Base-by-base conservation (phyloP, 2,888 invertebrate genomes). In the Rhimphoctona megacephalus region DNA sequence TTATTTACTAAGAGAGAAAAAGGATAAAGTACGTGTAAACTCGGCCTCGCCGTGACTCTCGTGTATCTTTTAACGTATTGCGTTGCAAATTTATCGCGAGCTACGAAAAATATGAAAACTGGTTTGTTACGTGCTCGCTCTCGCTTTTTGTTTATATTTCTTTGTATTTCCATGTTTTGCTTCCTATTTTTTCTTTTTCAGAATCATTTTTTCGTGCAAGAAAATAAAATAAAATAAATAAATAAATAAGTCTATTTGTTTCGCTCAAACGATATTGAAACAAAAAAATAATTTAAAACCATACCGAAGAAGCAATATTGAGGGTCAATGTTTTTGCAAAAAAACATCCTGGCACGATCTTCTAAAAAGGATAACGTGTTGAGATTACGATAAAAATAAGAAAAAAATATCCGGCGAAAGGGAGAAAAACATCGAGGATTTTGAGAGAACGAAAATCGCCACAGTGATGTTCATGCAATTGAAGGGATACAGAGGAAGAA, bases 81-180 rank as follows among this genome's bases (percentile, higher is more conserved):
- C 39, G 39, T 39, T 39, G 4, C 39, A 39, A 39, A 39, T 39
- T 39, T 39, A 39, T 39, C 9, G 39, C 4, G 39, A 39, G 39
- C 39, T 39, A 39, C 39, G 39, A 39, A 14, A 43, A 43, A 14
- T 43, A 11, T 11, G 92, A 92, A 92, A 91, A 91, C 92, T 92
- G 92, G 92, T 92, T 91, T 92, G 90, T 90, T 89, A 82, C 90
- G 88, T 86, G 88, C 90, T 90, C 91, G 87, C 86, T 87, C 88
- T 86, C 84, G 85, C 87, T 76, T 61, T 82, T 72, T 14, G 0
- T 36, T 81, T 81, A 9, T 11, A 14, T 52, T 67, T 67, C 67
- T 67, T 39, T n/a, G 52, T 8, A 1, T 46, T 46, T 14, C 49
- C 49, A 19, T 2, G 30, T 33, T 19, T 83, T 73, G 46, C 74